Base-by-base conservation (phyloP, 2,888 invertebrate genomes). In the Leptothorax acervorum region DNA sequence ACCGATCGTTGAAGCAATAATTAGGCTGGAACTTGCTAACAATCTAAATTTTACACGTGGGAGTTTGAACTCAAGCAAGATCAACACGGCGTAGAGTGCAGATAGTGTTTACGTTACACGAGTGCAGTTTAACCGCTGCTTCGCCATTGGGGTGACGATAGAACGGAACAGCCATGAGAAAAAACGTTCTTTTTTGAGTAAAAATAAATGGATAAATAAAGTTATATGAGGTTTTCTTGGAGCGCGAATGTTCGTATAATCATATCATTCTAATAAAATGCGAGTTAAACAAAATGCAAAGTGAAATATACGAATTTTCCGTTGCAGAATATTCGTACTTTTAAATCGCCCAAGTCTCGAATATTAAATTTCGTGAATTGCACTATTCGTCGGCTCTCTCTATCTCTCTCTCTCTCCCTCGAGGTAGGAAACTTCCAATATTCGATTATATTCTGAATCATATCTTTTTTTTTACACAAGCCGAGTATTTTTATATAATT, bases 21-120 rank as follows among this genome's bases (percentile, higher is more conserved):
- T 83, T 78, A 68, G 71, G 82, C 51, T 75, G 42, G 45, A 85
- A 85, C 85, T 86, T 86, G 87, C 85, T 60, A 73, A 85, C 90
- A 89, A 90, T 89, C 86, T 90, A 90, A 87, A 90, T 90, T 90
- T 90, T 89, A 82, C 83, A 84, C 70, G 85, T 82, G 55, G 74
- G 74, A 85, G 82, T 86, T 88, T 83, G 75, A 84, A 53, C 82
- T 62, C 73, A 79, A 74, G 70, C 86, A 90, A 90, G 86, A 89
- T 90, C 90, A 90, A 90, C 88, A 88, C 28, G 55, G 45, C 70
- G 65, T 53, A 39, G 70, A 75, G 65, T 82, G 66, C 86, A 57
- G 78, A 65, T 85, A 85, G 85, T 89, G 87, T 90, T 90, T 85
- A n/a, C 73, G 63, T 75, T 88, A 70, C 78, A 55, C 76, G 71